phyloP scores from a whole-genome alignment of 1,140 invertebrate species.

The Cheumatopsyche charites region DNA sequence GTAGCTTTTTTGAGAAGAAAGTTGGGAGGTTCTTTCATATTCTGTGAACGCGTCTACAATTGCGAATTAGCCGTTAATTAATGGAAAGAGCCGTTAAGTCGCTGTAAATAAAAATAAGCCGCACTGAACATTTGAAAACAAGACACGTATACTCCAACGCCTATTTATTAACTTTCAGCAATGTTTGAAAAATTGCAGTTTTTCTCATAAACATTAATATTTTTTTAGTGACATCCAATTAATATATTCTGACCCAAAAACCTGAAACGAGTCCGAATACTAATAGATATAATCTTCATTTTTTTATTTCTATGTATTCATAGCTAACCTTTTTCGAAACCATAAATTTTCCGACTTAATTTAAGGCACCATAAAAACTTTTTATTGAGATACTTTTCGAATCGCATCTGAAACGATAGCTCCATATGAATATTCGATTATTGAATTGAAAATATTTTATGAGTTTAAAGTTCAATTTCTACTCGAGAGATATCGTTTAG shows the following conservation, averaged over 20 bases:
- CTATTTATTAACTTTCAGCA: conserved; percentile 20
- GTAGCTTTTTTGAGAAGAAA: conserved; percentile 1
- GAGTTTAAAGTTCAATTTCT: too few species aligned
- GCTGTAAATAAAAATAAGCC: conserved; percentile 21
- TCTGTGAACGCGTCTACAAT: conserved; percentile 9
- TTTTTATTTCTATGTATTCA: neutral
- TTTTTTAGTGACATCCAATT: neutral
- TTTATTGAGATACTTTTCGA: too few species aligned
- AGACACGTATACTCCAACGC: conserved; percentile 14
- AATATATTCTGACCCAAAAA: neutral
- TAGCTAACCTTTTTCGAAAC: too few species aligned
- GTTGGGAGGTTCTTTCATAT: neutral
- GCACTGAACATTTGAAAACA: neutral
- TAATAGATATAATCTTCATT: neutral
- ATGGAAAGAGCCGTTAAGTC: conserved; percentile 13
- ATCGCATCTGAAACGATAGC: too few species aligned
- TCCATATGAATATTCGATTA: too few species aligned
- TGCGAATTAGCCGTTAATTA: conserved; percentile 20
- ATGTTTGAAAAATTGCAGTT: neutral
- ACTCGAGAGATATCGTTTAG: too few species aligned
- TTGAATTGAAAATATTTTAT: too few species aligned
- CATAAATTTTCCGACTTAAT: too few species aligned
- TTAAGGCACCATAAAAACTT: too few species aligned
- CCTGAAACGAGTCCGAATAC: neutral
- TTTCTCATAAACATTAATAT: neutral